Conservation (phyloP, 2,888 invertebrate species). For the Mythimna albipuncta region DNA sequence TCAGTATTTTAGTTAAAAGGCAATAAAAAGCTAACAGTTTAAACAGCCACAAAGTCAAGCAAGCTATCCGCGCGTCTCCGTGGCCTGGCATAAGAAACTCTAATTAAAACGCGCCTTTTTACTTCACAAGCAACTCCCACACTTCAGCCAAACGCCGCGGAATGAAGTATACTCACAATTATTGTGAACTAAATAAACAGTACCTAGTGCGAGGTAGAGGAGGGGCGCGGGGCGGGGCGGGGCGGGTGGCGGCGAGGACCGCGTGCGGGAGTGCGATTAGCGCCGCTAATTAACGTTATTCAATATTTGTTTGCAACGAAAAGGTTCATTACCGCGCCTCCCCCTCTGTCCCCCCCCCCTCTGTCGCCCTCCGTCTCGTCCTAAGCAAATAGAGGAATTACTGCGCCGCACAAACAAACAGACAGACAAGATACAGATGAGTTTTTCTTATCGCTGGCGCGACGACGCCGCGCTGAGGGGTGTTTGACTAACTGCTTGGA, state of each 20-base stretch:
- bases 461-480: neutral
- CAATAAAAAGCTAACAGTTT: constrained; percentile 16
- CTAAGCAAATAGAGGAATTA: constrained; percentile 60
- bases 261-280: constrained; percentile 60
- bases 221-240: neutral
- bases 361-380: constrained; percentile 39
- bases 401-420: constrained; percentile 52
- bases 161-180: constrained; percentile 28
- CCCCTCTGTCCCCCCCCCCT: neutral
- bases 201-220: constrained; percentile 1
- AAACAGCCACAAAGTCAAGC: constrained; percentile 4
- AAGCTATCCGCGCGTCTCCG: neutral
- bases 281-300: constrained; percentile 64
- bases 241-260: neutral
- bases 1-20: neutral
- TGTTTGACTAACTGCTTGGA: constrained; percentile 32
- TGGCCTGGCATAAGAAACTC: constrained; percentile 37
- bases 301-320: constrained; percentile 65
- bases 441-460: constrained; percentile 54
- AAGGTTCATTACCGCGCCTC: constrained; percentile 54
- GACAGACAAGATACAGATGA: constrained; percentile 48
- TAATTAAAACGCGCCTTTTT: constrained; percentile 31
- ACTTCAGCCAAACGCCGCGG: constrained; percentile 4
- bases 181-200: constrained; percentile 42
- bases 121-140: neutral